These are phyloP conservation scores for Dryadula phaetusa DNA, from an alignment of 2,888 invertebrate genomes.

Conservation along the genomic window DNA sequence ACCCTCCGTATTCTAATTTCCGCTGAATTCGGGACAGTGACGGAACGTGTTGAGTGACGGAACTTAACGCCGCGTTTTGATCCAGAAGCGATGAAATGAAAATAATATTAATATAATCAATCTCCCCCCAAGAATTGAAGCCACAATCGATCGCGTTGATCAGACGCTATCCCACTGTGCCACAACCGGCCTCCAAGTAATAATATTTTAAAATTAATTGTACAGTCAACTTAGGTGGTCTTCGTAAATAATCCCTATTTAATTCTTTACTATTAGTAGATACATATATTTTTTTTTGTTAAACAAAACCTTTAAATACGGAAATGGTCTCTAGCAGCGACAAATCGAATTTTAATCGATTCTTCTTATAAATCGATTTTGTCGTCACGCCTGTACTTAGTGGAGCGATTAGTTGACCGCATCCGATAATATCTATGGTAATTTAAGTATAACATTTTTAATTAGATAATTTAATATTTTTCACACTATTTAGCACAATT, in stretches of 20 bases:
- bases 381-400: constrained; percentile 25
- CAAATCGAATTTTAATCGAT: constrained; percentile 36
- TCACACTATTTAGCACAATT: background rate
- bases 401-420: background rate
- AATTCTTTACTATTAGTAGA: background rate
- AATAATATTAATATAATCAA: too few relatives aligned
- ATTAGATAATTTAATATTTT: constrained; percentile 15
- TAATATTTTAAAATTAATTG: background rate
- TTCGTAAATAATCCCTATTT: background rate
- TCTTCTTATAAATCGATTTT: constrained; percentile 23
- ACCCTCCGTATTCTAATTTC: too few relatives aligned
- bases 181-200: too few relatives aligned
- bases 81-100: too few relatives aligned
- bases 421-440: background rate
- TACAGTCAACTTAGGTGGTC: background rate
- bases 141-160: too few relatives aligned
- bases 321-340: constrained; percentile 9
- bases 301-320: constrained; percentile 6
- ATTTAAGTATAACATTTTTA: background rate
- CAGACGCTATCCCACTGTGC: too few relatives aligned
- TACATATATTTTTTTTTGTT: constrained; percentile 2
- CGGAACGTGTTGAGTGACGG: too few relatives aligned
- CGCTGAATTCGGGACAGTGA: too few relatives aligned
- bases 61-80: too few relatives aligned
- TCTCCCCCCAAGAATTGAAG: too few relatives aligned